phyloP scores from a whole-genome alignment of 2,888 invertebrate species.

The Alviniconcha strummeri region DNA sequence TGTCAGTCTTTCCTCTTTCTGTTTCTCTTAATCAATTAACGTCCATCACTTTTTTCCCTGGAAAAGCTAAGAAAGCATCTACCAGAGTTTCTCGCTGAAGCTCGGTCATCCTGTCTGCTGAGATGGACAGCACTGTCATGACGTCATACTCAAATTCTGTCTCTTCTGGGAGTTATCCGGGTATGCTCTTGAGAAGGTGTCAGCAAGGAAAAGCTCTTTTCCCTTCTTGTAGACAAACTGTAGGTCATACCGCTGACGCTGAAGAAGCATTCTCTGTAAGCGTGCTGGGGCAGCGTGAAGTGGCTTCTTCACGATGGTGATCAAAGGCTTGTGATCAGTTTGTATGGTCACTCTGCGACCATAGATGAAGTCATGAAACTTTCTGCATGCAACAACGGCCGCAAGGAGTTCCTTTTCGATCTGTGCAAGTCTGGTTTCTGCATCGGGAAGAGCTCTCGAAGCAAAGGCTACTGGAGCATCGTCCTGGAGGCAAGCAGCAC shows the following conservation, averaged over 20 bases:
- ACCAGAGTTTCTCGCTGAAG: too few species aligned
- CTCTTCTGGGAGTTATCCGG: too few species aligned
- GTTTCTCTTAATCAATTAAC: too few species aligned
- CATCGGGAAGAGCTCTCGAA: neutral
- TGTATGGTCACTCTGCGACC: neutral
- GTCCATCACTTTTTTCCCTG: slow-evolving; percentile 8
- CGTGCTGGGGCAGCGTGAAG: slow-evolving; percentile 37
- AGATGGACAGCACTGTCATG: too few species aligned
- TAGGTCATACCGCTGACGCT: slow-evolving; percentile 42
- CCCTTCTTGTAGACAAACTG: slow-evolving; percentile 39
- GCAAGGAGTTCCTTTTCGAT: neutral
- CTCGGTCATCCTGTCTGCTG: too few species aligned
- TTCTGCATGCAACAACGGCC: neutral
- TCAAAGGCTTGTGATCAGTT: slow-evolving; percentile 10
- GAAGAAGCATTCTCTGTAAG: slow-evolving; percentile 40
- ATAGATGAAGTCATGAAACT: neutral
- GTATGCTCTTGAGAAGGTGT: too few species aligned
- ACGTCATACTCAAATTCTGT: too few species aligned
- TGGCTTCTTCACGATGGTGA: slow-evolving; percentile 27
- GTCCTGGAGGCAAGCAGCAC: too few species aligned
- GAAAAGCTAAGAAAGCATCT: too few species aligned
- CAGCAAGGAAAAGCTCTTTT: too few species aligned
- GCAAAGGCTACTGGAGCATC: too few species aligned
- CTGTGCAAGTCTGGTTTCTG: neutral
- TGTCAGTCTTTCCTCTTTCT: too few species aligned